Conservation (phyloP, 2,888 invertebrate genomes). For the Augochlorella aurata region DNA sequence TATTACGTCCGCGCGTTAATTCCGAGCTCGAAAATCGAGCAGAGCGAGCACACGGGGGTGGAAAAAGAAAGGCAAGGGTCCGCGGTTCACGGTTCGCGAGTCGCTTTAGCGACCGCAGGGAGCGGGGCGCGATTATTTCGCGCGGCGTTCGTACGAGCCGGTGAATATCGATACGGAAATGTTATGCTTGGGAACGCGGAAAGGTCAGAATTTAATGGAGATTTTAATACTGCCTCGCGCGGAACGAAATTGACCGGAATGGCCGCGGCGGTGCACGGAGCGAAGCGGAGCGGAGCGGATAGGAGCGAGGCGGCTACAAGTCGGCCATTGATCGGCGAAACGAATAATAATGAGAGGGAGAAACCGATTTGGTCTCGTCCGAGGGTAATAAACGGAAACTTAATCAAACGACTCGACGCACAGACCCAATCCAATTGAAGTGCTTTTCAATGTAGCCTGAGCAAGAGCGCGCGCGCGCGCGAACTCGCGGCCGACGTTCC, state of each 20-base stretch:
- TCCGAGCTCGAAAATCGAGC: neutral
- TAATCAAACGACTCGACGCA: constrained; percentile 55
- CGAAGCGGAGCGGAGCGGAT: neutral
- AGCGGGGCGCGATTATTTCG: neutral
- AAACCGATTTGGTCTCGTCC: constrained; percentile 32
- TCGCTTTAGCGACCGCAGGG: neutral
- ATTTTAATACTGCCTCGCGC: constrained; percentile 35
- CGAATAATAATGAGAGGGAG: constrained; percentile 43
- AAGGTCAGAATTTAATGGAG: neutral
- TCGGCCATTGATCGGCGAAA: constrained; percentile 34
- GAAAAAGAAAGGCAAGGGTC: neutral
- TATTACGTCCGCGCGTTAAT: neutral
- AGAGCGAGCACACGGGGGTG: too few species aligned
- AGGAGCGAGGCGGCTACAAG: constrained; percentile 11
- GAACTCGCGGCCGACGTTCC: neutral
- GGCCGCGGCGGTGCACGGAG: neutral
- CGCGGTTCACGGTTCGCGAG: neutral
- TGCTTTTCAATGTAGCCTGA: constrained; percentile 70
- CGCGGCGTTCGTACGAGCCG: neutral
- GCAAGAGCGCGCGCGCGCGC: too few species aligned
- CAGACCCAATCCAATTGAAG: constrained; percentile 68
- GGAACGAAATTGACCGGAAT: constrained; percentile 26
- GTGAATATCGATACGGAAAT: constrained; percentile 1
- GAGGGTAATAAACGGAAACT: constrained; percentile 58
- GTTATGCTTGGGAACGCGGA: constrained; percentile 9